A percentile compares a stretch with the other conserved stretches of the same genome.
Conservation (phyloP, 2,113 vertebrate species). For the Hydrochoerus hydrochaeris region DNA sequence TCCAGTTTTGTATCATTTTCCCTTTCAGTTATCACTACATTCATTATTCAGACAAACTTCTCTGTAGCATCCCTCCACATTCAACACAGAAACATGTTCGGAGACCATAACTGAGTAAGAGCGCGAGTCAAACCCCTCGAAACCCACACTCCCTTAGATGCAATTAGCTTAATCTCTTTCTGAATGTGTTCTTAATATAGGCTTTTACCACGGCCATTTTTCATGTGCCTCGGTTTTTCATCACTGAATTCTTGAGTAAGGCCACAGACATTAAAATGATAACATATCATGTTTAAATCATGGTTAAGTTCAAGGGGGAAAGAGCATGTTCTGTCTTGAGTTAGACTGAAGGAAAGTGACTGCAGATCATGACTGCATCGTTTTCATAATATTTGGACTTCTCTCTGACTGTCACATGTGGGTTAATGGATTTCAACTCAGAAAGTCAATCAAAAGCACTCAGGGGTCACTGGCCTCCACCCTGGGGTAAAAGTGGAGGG, state of each 20-base stretch:
- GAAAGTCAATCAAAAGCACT: slow-evolving; percentile 9
- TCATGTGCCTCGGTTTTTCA: slow-evolving; percentile 75
- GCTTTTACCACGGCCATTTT: slow-evolving; percentile 70
- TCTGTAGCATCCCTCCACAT: slow-evolving; percentile 31
- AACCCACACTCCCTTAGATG: slow-evolving; percentile 55
- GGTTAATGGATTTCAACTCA: slow-evolving; percentile 5
- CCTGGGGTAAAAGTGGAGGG: accelerated
- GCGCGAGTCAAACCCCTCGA: background rate
- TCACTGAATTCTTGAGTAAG: slow-evolving; percentile 70
- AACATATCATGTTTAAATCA: slow-evolving; percentile 74
- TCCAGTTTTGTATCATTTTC: background rate
- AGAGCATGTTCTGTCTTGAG: slow-evolving; percentile 43
- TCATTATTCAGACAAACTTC: slow-evolving; percentile 47
- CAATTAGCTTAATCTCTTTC: slow-evolving; percentile 73
- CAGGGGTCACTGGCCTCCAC: background rate
- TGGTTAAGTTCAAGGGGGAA: slow-evolving; percentile 65
- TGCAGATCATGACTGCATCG: background rate
- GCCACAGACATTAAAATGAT: slow-evolving; percentile 73
- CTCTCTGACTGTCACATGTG: slow-evolving; percentile 30
- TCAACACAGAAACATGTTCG: slow-evolving; percentile 40
- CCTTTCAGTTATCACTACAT: slow-evolving; percentile 23
- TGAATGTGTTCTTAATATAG: slow-evolving; percentile 70
- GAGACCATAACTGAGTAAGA: slow-evolving; percentile 48
- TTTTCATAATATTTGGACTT: slow-evolving; percentile 54
- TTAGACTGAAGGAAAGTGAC: slow-evolving; percentile 33